phyloP scores from a whole-genome alignment of 2,888 invertebrate species.

The Rhagophthalmus giganteus region DNA sequence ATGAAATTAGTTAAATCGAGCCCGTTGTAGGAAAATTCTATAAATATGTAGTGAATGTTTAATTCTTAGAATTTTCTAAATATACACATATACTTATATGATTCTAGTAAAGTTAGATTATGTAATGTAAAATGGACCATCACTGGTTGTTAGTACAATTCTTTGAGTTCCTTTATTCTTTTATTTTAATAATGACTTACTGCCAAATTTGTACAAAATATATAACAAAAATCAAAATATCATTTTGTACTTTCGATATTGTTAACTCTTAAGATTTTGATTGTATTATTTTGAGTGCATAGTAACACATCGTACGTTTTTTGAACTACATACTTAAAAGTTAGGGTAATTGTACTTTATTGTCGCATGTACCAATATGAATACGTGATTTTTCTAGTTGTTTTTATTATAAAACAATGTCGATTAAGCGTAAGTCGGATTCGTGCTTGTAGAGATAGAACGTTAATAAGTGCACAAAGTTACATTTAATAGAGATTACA shows the following conservation, averaged over 20 bases:
- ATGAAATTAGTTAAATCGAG: slow-evolving; percentile 19
- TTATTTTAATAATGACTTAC: slow-evolving; percentile 22
- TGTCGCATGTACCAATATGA: background rate
- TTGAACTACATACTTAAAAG: too few relatives aligned
- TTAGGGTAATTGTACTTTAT: too few relatives aligned
- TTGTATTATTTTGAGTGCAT: background rate
- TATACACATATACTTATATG: slow-evolving; percentile 2
- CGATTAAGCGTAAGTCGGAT: slow-evolving; percentile 11
- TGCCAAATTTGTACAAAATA: slow-evolving; percentile 26
- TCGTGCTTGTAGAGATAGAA: too few relatives aligned
- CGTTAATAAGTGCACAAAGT: too few relatives aligned
- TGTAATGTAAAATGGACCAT: slow-evolving; percentile 23
- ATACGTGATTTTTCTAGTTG: slow-evolving; percentile 5
- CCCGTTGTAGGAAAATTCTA: slow-evolving; percentile 18
- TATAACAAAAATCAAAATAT: slow-evolving; percentile 3
- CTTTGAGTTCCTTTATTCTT: slow-evolving; percentile 31
- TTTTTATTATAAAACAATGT: slow-evolving; percentile 1
- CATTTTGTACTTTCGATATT: slow-evolving; percentile 6
- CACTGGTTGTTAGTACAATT: slow-evolving; percentile 28
- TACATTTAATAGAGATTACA: too few relatives aligned
- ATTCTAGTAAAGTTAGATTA: slow-evolving; percentile 22
- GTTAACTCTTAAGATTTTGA: background rate
- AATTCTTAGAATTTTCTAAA: slow-evolving; percentile 13
- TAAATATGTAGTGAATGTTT: slow-evolving; percentile 20
- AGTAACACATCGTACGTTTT: too few relatives aligned